These are phyloP conservation scores for Yponomeuta plumbellus DNA, from an alignment of 2,888 invertebrate species.

Conservation along the genomic window DNA sequence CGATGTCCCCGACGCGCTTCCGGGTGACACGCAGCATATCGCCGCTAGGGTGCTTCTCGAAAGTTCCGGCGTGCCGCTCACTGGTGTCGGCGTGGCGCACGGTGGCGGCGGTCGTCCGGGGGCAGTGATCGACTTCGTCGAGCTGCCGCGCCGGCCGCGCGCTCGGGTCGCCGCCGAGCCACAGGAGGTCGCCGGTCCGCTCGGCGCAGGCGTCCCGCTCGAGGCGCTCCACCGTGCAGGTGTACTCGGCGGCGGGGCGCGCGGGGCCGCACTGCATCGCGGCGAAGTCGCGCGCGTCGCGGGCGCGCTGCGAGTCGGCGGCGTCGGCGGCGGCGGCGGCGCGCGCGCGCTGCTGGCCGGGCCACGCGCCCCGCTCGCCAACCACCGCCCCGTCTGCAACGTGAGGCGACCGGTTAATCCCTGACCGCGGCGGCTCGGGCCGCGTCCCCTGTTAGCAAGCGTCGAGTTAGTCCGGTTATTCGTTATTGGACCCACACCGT, in stretches of 20 bases:
- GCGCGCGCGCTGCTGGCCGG: no score
- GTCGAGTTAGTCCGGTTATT: not conserved
- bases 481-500: not conserved
- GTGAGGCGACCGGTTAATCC: no score
- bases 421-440: no score
- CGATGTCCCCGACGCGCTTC: slow-evolving; percentile 51
- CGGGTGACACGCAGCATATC: slow-evolving; percentile 43
- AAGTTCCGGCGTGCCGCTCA: slow-evolving; percentile 50
- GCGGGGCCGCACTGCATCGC: slow-evolving; percentile 68
- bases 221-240: slow-evolving; percentile 78
- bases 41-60: no score
- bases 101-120: slow-evolving; percentile 47
- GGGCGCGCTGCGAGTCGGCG: no score
- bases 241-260: slow-evolving; percentile 80
- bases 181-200: slow-evolving; percentile 59
- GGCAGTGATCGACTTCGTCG: slow-evolving; percentile 35
- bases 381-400: no score
- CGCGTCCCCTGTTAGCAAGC: not conserved
- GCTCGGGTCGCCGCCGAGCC: no score
- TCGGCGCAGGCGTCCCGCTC: slow-evolving; percentile 73
- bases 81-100: slow-evolving; percentile 41
- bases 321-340: no score
- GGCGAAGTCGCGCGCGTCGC: no score
- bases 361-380: no score
- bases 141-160: no score